Base-by-base conservation (phyloP, 2,888 invertebrate species). In the Anagyrus pseudococci region DNA sequence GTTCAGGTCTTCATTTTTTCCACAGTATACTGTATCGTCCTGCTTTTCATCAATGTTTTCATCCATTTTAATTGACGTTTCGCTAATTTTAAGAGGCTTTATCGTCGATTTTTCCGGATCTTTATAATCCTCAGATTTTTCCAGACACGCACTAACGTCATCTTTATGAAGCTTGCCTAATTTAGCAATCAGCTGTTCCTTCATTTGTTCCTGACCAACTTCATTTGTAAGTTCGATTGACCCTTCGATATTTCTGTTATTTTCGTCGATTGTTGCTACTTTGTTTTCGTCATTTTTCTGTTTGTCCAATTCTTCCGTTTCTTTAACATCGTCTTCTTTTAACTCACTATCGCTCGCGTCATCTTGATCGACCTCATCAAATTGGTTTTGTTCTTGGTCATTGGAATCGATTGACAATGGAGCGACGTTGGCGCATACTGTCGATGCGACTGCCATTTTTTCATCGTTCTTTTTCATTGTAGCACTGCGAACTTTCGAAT, bases 141-240 rank as follows among this genome's bases (percentile, higher is more conserved):
- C 33, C 10, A 37, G 15, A 37, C 15, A 15, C 33, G 33, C 33
- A 8, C 2, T 53, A 17, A 41, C 50, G 3, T 55, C 53, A 23
- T 55, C 48, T 23, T 61, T 26, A 19, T 66, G 46, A 15, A 49
- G 23, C 15, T 62, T 66, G 17, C 33, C 20, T 1, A 52, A 46
- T 48, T 64, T 56, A 47, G 53, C 41, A 8, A 58, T 58, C 20
- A 63, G 20, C n/a, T n/a, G 19, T 48, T 48, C 37, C 54, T 59
- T 54, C 40, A 48, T 47, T 33, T 41, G 23, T 29, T 55, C 44
- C 37, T 63, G 40, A 4, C 22, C n/a, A 22, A 20, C 26, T 40
- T 56, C 47, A 20, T 60, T 47, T 13, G 13, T 19, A 41, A 23
- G 50, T 20, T 60, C 46, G 22, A 19, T 8, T 22, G 19, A 29